These are phyloP conservation scores for Pogonus chalceus DNA, from an alignment of 1,140 invertebrate species.

Conservation along the genomic window DNA sequence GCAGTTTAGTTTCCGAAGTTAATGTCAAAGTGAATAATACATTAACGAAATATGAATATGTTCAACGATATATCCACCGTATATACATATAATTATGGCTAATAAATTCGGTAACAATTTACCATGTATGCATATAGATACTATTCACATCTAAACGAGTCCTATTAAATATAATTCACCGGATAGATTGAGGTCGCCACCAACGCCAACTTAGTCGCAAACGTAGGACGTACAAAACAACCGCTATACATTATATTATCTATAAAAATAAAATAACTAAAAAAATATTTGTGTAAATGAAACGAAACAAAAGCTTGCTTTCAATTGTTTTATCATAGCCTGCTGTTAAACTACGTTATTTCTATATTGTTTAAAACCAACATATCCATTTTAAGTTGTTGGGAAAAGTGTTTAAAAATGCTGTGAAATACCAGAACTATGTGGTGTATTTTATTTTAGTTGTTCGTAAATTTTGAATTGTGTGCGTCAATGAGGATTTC, in stretches of 20 bases:
- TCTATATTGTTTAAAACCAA: too few species aligned
- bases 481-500: not conserved
- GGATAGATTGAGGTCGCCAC: not conserved
- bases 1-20: not conserved
- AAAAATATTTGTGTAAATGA: not conserved
- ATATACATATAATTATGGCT: not conserved
- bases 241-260: not conserved
- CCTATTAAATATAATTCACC: not conserved
- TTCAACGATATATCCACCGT: not conserved
- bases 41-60: not conserved
- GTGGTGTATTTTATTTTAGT: too few species aligned
- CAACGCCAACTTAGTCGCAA: not conserved
- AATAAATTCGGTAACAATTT: not conserved
- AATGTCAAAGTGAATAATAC: not conserved
- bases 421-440: too few species aligned
- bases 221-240: not conserved
- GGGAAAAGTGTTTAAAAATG: too few species aligned
- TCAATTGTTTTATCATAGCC: not conserved
- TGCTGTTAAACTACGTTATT: not conserved
- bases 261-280: not conserved
- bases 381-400: too few species aligned
- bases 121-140: not conserved
- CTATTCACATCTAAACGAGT: not conserved
- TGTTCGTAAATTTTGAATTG: not conserved
- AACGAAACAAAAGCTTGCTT: not conserved